Base-by-base conservation (phyloP, 1,140 invertebrate species). In the Drosophila burlai region DNA sequence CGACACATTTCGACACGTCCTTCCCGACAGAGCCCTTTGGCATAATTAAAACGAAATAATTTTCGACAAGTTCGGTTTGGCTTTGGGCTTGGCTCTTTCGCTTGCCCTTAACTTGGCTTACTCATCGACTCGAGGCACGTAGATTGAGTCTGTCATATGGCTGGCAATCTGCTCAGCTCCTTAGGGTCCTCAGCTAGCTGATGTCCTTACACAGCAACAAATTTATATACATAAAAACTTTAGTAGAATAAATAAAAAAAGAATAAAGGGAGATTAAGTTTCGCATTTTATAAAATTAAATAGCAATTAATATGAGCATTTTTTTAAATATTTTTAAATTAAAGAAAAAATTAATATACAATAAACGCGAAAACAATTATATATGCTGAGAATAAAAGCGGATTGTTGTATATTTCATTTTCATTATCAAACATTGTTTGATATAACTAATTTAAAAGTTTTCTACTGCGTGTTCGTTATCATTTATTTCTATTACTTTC, bases 31-130 rank as follows among this genome's bases (percentile, higher is more conserved):
- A 77, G 80, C 77, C 84, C 81, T 89, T 87, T 71, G 81, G 85
- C 84, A 79, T 90, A 89, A 89, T 90, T 89, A 89, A 89, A 89
- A 84, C 71, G 81, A 89, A 89, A 89, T 89, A 74, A 90, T 90
- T 89, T 89, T 90, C 85, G 84, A 89, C 84, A 90, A 89, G 66
- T 84, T 90, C 79, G 62, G 73, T 89, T 73, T 60, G 36, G 47
- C 31, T 42, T 59, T 66, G 55, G 58, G 29, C 54, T 46, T 45
- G 54, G 45, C 60, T 84, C 63, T 74, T 73, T 65, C 36, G 57
- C 36, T 38, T n/a, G 59, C 31, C 68, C 38, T 24, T 26, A 49
- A 31, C 69, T 73, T 61, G 55, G 71, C 68, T 61, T 38, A 60
- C 68, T 73, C 69, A 73, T 73, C 67, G 67, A 73, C 52, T 60